Evolutionary conservation across 2,888 invertebrate species (phyloP), one percentile per base, ranked within the genome.

Genomic region (Torymus auratus): DNA sequence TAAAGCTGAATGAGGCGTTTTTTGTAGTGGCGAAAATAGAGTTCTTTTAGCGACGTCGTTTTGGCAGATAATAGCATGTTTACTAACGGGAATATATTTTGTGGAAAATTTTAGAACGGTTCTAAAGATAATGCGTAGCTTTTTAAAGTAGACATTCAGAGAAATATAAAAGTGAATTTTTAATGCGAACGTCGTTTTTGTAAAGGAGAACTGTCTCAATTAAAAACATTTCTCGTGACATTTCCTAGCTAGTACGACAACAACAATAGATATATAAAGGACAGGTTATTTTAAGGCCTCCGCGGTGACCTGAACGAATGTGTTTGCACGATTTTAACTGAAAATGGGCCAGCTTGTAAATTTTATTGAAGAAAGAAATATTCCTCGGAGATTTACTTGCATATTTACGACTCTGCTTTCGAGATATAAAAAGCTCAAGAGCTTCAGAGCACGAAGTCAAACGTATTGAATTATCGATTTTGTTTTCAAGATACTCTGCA

Each of bases 281-380:
- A 41, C 41, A 23, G 28, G 5, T 14, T 23, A 28, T 23, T 61
- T 64, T 14, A 14, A 55, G 55, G 56, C 55, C 28, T 56, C 17
- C n/a, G 41, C 28, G 28, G 56, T 28, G 23, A 56, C 2, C 20
- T 28, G 56, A 28, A 56, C 28, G 53, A 17, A 53, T 1, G 14
- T 1, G 5, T 56, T 23, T 56, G n/a, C 28, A 13, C 12, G n/a
- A 7, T 41, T 56, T 20, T 28, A 69, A 28, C 11, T 56, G 56
- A 56, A 69, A 56, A 28, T 69, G 69, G 69, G 69, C 55, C 69
- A 69, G 56, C 28, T 69, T 53, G 14, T 68, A 52, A 53, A 55
- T 68, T 55, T 3, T n/a, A 20, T 20, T 13, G 23, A 20, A 7
- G 2, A 15, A 55, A n/a, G 50, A 17, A 65, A 65, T 15, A 50